These are phyloP conservation scores for Mythimna lalbum DNA, from an alignment of 2,888 invertebrate genomes.

Conservation along the genomic window DNA sequence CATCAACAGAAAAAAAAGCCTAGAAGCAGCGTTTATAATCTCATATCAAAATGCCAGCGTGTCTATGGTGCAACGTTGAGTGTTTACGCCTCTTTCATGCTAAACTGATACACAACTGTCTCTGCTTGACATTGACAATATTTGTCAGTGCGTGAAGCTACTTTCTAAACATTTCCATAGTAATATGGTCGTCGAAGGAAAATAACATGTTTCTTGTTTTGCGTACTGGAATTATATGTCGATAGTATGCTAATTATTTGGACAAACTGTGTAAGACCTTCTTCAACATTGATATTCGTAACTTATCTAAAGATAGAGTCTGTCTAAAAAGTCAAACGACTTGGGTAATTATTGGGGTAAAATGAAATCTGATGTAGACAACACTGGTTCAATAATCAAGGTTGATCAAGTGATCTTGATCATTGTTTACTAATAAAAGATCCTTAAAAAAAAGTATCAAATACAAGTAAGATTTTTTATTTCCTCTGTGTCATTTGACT, in stretches of 20 bases:
- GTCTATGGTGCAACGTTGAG: neutral
- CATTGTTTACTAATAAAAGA: no score
- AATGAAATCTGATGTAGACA: no score
- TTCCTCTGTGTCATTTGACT: no score
- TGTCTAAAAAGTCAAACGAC: no score
- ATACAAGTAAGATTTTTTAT: no score
- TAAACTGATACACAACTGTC: constrained; percentile 6
- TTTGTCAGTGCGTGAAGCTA: constrained; percentile 31
- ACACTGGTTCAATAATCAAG: no score
- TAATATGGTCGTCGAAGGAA: constrained; percentile 22
- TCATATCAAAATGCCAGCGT: neutral
- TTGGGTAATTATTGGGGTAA: no score
- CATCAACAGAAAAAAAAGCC: no score
- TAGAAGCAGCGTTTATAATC: neutral
- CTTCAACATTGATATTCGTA: constrained; percentile 24
- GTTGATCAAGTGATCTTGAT: no score
- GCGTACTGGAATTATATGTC: constrained; percentile 23
- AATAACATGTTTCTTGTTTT: constrained; percentile 29
- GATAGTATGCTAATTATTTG: constrained; percentile 34
- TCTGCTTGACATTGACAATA: constrained; percentile 17
- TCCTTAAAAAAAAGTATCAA: no score
- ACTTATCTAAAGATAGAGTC: neutral
- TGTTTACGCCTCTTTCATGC: constrained; percentile 18
- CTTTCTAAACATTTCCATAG: constrained; percentile 57
- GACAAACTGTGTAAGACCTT: constrained; percentile 16